Evolutionary conservation across 1,140 invertebrate genomes (phyloP), one percentile per base, ranked within the genome.

Genomic region (Bicyclus anynana): DNA sequence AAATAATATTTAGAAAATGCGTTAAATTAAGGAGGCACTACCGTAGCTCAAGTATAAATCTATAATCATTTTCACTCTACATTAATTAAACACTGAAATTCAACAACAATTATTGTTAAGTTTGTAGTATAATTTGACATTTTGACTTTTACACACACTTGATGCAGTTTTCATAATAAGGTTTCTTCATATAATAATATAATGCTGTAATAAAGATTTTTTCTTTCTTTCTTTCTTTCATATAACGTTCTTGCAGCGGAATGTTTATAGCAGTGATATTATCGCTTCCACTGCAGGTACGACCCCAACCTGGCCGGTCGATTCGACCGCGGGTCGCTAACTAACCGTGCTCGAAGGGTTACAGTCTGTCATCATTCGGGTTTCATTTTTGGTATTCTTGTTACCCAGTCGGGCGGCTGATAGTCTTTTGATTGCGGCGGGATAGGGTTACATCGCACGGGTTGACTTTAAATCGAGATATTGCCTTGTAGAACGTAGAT

Each of bases 301-400:
- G n/a, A 2, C 50, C 13, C 12, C 16, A 16, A 59, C 29, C 29
- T 37, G 56, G 26, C 37, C 33, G 33, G 42, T 40, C 42, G 42
- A 38, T 48, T 14, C 44, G 44, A 40, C 51, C 57, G 52, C 10
- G 26, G 40, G 53, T 47, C 44, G 51, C 57, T 59, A 85, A 85
- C 82, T 83, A 85, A 85, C 82, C 80, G 72, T 82, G 65, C 18
- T 55, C 56, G 71, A 82, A 84, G 78, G 81, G 79, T 79, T 80
- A 69, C 61, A 62, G 60, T 65, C 67, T 80, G 67, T 77, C 67
- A 80, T 81, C 71, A 74, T 69, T 64, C 62, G 62, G 63, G 58
- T 72, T 63, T 74, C 75, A 79, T 84, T 77, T 74, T 67, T 79
- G 66, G 59, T 69, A 80, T 83, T 80, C 74, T 77, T 76, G 69